These are phyloP conservation scores for Telmatherina bonti DNA, from an alignment of 2,797 vertebrate species.

Conservation along the genomic window DNA sequence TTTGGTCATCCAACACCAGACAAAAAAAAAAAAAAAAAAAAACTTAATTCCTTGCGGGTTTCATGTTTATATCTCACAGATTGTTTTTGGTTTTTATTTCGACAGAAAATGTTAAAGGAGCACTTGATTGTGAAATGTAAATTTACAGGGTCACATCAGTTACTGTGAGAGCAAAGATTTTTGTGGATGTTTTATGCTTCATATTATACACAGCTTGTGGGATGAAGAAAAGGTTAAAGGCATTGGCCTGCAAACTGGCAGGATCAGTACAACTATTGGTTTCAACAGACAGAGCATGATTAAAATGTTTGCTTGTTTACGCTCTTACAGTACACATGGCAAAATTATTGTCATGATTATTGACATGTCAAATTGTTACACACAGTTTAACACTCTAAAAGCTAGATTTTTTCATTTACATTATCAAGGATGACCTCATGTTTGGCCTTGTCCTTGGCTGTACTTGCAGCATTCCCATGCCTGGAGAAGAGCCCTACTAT, in stretches of 20 bases:
- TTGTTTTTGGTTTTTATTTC: constrained; percentile 31
- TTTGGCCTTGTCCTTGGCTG: constrained; percentile 49
- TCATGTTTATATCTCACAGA: constrained; percentile 23
- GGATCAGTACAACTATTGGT: too few relatives aligned
- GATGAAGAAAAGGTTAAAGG: too few relatives aligned
- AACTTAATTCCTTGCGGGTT: constrained; percentile 33
- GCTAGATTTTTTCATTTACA: constrained; percentile 9
- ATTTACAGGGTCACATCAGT: neutral
- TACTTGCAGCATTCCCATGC: constrained; percentile 61
- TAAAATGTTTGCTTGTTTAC: too few relatives aligned
- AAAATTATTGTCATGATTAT: neutral
- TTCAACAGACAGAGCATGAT: too few relatives aligned
- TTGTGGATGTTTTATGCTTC: neutral
- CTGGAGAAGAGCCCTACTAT: constrained; percentile 60
- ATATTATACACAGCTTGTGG: too few relatives aligned
- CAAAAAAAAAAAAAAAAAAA: constrained; percentile 45
- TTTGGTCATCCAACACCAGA: constrained; percentile 48
- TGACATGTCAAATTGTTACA: neutral
- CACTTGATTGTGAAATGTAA: neutral
- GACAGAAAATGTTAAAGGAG: constrained; percentile 1
- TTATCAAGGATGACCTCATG: constrained; percentile 27
- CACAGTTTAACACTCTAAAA: neutral
- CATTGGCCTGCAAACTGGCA: too few relatives aligned
- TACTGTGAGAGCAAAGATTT: neutral
- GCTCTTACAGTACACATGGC: neutral